Percentiles rank a stretch among this genome's conserved stretches.
phyloP scores from a whole-genome alignment of 2,888 invertebrate genomes.

The Ennomos fuscantarius region DNA sequence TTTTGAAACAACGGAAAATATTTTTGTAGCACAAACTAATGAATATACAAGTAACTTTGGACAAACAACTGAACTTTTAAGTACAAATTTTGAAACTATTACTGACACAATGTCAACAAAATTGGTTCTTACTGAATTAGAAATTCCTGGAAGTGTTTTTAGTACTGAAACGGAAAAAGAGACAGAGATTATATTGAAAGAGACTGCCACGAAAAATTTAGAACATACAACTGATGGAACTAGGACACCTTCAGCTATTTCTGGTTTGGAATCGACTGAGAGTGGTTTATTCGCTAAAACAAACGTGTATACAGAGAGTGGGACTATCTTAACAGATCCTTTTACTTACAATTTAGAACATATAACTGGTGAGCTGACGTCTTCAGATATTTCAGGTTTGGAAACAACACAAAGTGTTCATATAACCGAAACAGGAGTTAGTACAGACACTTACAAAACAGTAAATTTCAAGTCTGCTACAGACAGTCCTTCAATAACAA shows the following conservation, averaged over 20 bases:
- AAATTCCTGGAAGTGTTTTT: too few species aligned
- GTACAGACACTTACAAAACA: neutral
- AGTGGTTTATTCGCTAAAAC: too few species aligned
- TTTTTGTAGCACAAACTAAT: neutral
- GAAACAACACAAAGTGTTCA: slow-evolving; percentile 1
- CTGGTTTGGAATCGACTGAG: too few species aligned
- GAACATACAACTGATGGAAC: too few species aligned
- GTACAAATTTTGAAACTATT: too few species aligned
- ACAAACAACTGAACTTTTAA: neutral
- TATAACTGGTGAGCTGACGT: neutral
- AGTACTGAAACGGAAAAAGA: too few species aligned
- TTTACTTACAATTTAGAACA: neutral
- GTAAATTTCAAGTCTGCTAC: neutral
- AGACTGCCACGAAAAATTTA: too few species aligned
- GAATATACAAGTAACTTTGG: neutral
- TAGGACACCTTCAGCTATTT: too few species aligned
- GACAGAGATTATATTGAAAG: too few species aligned
- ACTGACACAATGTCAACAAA: too few species aligned
- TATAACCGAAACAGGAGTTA: neutral
- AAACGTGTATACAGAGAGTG: too few species aligned
- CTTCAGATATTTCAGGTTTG: neutral
- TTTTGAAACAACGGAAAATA: slow-evolving; percentile 8
- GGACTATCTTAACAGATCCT: neutral
- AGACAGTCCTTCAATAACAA: neutral
- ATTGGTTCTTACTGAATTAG: too few species aligned